These are phyloP conservation scores for Ormyrus nitidulus DNA, from an alignment of 2,888 invertebrate species.

Conservation along the genomic window DNA sequence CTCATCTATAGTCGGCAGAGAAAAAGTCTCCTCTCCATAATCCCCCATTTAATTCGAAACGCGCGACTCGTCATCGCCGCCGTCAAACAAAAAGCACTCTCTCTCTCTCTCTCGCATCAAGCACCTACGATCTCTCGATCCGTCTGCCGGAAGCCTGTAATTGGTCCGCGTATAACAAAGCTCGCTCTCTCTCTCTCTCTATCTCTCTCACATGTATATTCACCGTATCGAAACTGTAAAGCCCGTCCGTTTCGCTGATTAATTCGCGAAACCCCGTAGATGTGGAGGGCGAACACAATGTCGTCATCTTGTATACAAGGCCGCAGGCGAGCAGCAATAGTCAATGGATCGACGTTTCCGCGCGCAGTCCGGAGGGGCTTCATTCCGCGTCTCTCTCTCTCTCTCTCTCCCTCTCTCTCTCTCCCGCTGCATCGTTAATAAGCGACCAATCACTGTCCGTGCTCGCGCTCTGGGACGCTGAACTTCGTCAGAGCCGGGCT, in stretches of 20 bases:
- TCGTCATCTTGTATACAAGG: conserved; percentile 45
- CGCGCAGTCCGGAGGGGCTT: conserved; percentile 10
- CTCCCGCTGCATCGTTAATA: conserved; percentile 52
- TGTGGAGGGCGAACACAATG: conserved; percentile 17
- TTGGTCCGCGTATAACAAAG: too few species aligned
- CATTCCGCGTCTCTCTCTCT: conserved; percentile 28
- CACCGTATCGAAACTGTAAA: conserved; percentile 28
- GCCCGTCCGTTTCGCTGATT: conserved; percentile 29
- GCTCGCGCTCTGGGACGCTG: conserved; percentile 32
- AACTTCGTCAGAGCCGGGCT: conserved; percentile 42
- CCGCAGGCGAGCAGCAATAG: background rate
- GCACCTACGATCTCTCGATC: too few species aligned
- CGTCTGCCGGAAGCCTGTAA: too few species aligned
- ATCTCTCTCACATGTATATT: background rate
- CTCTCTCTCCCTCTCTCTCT: too few species aligned
- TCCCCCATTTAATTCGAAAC: too few species aligned
- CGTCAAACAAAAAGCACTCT: too few species aligned
- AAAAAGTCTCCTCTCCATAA: too few species aligned
- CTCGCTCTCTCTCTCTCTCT: too few species aligned
- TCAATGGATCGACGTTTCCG: conserved; percentile 39
- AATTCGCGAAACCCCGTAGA: conserved; percentile 28
- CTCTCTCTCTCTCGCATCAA: too few species aligned
- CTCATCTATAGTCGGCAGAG: too few species aligned
- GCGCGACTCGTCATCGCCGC: too few species aligned
- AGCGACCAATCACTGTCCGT: conserved; percentile 54